Conservation (phyloP, 2,888 invertebrate genomes). For the Abrostola tripartita region DNA sequence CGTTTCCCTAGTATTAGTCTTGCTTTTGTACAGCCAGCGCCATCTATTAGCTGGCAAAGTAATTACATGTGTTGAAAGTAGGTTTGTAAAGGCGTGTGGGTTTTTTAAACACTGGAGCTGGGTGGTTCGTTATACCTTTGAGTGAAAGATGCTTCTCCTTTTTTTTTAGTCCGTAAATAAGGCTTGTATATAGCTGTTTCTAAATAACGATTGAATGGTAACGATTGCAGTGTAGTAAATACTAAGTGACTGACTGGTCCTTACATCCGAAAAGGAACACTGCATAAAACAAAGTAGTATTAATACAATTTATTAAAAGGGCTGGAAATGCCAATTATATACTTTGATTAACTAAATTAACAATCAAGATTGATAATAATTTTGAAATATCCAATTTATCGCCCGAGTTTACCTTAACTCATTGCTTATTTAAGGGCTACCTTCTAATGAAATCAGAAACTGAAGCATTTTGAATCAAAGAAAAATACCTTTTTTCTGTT, state of each 20-base stretch:
- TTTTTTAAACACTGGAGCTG: slow-evolving; percentile 5
- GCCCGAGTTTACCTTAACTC: too few species aligned
- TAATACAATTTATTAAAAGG: too few species aligned
- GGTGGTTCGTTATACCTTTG: slow-evolving; percentile 22
- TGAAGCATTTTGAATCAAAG: neutral
- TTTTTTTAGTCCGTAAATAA: slow-evolving; percentile 19
- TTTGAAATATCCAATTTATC: too few species aligned
- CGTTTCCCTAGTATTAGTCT: slow-evolving; percentile 10
- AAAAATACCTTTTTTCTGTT: neutral
- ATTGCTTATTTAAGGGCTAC: too few species aligned
- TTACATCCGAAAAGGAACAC: neutral
- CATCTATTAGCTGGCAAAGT: slow-evolving; percentile 57
- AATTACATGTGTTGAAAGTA: slow-evolving; percentile 38
- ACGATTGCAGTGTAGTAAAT: neutral
- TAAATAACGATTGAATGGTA: too few species aligned
- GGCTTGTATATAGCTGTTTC: slow-evolving; percentile 15
- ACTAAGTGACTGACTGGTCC: neutral
- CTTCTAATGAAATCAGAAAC: neutral
- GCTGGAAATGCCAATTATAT: too few species aligned
- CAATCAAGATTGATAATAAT: too few species aligned
- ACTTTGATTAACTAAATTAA: too few species aligned
- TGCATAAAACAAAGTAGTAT: neutral
- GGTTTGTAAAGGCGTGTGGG: slow-evolving; percentile 16
- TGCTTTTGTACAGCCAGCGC: slow-evolving; percentile 53
- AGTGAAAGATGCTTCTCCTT: too few species aligned